Conservation (phyloP, 2,888 invertebrate genomes). For the Eupithecia insigniata region DNA sequence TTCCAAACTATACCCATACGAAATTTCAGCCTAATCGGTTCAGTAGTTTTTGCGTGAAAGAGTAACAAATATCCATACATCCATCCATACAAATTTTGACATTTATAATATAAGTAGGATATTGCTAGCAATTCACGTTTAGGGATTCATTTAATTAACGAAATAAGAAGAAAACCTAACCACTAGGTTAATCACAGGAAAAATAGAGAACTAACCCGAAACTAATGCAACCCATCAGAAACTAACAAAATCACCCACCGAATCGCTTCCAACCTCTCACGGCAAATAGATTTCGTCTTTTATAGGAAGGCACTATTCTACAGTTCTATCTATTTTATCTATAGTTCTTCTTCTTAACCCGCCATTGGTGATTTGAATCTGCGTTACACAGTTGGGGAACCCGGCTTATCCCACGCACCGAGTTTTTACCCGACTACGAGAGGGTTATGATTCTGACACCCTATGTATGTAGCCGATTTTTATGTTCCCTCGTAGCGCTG, state of each 20-base stretch:
- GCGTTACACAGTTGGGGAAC: not conserved
- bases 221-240: conserved; percentile 5
- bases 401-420: not conserved
- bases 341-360: not conserved
- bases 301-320: conserved; percentile 4
- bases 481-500: too few species aligned
- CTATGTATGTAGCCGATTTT: too few species aligned
- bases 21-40: too few species aligned
- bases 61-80: too few species aligned
- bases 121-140: not conserved
- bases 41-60: too few species aligned
- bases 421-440: not conserved
- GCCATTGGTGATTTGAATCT: not conserved
- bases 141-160: not conserved
- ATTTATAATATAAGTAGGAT: too few species aligned
- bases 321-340: not conserved
- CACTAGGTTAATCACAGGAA: not conserved
- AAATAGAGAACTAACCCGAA: not conserved
- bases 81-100: too few species aligned
- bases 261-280: conserved; percentile 54
- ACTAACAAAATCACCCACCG: conserved; percentile 23
- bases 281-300: conserved; percentile 54
- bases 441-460: too few species aligned
- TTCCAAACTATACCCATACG: too few species aligned
- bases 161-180: not conserved